Evolutionary conservation across 2,797 vertebrate genomes (phyloP).

Genomic region (Sciurus vulgaris): DNA sequence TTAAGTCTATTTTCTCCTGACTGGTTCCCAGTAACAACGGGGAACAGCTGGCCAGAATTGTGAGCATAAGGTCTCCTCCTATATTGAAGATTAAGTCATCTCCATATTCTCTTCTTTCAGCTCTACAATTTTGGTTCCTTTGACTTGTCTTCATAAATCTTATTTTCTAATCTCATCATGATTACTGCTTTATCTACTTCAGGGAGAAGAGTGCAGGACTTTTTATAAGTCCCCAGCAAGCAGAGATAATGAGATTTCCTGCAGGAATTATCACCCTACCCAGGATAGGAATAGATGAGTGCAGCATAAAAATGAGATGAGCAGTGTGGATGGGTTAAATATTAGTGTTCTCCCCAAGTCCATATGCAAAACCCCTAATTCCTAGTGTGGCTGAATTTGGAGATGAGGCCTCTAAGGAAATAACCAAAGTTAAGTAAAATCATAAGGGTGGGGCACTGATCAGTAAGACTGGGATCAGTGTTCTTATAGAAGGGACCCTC

Average conservation of each 20-base stretch:
- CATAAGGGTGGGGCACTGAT: not conserved
- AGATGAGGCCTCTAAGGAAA: not conserved
- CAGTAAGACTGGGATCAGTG: not conserved
- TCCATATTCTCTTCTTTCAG: not conserved
- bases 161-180: slow-evolving; percentile 1
- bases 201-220: not conserved
- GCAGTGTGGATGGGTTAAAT: too few species aligned
- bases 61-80: not conserved
- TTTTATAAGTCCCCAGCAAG: not conserved
- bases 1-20: not conserved
- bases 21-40: not conserved
- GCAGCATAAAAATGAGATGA: not conserved
- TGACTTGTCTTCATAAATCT: not conserved
- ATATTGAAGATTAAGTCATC: not conserved
- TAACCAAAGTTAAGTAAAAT: not conserved
- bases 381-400: not conserved
- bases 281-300: not conserved
- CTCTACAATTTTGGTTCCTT: not conserved
- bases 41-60: not conserved
- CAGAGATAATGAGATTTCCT: not conserved
- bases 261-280: too few species aligned
- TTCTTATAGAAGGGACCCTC: not conserved
- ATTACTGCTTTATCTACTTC: not conserved
- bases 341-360: not conserved
- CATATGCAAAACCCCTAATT: not conserved